Conservation (phyloP, 2,888 invertebrate genomes). For the Drosophila emarginata region DNA sequence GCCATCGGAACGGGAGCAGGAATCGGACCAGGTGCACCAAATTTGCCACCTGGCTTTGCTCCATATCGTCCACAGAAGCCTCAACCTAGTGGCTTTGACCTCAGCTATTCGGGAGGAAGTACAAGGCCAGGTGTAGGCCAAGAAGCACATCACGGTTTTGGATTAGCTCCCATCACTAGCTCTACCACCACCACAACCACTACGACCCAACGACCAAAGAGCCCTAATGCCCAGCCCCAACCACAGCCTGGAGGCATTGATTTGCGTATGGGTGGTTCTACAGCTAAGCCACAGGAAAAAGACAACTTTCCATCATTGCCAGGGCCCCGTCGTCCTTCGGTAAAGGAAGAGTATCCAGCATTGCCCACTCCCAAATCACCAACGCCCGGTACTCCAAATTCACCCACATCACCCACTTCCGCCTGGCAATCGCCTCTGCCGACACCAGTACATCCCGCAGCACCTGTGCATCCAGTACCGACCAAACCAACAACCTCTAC, state of each 20-base stretch:
- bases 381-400: neutral
- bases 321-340: constrained; percentile 38
- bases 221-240: constrained; percentile 10
- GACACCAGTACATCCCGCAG: constrained; percentile 14
- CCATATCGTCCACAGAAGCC: constrained; percentile 73
- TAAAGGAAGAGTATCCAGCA: constrained; percentile 29
- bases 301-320: constrained; percentile 80
- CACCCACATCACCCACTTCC: neutral
- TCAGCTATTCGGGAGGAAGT: constrained; percentile 75
- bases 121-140: constrained; percentile 25
- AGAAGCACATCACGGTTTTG: constrained; percentile 61
- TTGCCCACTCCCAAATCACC: constrained; percentile 60
- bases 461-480: neutral
- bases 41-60: constrained; percentile 67
- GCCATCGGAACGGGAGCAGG: too few relatives aligned
- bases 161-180: constrained; percentile 62
- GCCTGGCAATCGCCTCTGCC: neutral
- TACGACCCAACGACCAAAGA: constrained; percentile 51
- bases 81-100: constrained; percentile 79
- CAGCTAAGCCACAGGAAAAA: constrained; percentile 19
- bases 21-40: constrained; percentile 42
- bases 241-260: constrained; percentile 47
- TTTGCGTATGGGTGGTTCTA: constrained; percentile 49
- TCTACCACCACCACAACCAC: constrained; percentile 48
- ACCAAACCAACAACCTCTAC: constrained; percentile 16